Evolutionary conservation across 2,797 vertebrate species (phyloP).

Genomic region (Florisuga fusca): DNA sequence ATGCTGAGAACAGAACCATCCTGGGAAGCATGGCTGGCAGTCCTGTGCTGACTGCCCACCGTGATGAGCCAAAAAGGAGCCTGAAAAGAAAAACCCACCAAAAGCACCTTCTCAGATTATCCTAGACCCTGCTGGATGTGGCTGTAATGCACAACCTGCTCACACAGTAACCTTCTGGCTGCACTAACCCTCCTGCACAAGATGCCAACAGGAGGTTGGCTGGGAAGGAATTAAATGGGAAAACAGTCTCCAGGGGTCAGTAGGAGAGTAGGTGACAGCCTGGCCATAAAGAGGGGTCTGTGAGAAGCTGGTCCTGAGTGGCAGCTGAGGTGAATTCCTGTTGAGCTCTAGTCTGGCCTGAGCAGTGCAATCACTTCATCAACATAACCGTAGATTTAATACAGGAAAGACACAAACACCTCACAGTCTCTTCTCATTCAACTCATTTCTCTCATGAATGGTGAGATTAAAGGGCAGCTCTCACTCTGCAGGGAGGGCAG

Average conservation of each 20-base stretch:
- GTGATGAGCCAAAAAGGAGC: constrained; percentile 80
- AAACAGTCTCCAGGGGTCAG: background rate
- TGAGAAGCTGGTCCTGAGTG: background rate
- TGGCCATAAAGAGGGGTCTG: background rate
- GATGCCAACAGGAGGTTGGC: background rate
- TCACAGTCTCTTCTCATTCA: no score
- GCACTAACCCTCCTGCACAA: background rate
- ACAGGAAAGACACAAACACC: background rate
- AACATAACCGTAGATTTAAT: background rate
- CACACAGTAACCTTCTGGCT: background rate
- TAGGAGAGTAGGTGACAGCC: background rate
- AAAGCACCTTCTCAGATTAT: background rate
- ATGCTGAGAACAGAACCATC: constrained; percentile 73
- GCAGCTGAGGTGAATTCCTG: background rate
- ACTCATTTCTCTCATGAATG: background rate
- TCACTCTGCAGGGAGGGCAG: no score
- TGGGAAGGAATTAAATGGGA: background rate
- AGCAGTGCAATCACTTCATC: background rate
- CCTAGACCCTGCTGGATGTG: background rate
- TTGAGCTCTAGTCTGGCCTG: background rate
- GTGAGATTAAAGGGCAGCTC: background rate
- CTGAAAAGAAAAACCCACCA: constrained; percentile 57
- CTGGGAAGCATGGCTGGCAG: constrained; percentile 70
- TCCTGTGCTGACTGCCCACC: constrained; percentile 75
- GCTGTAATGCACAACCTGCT: background rate